Evolutionary conservation across 2,888 invertebrate genomes (phyloP).

Genomic region (Nomada fabriciana): DNA sequence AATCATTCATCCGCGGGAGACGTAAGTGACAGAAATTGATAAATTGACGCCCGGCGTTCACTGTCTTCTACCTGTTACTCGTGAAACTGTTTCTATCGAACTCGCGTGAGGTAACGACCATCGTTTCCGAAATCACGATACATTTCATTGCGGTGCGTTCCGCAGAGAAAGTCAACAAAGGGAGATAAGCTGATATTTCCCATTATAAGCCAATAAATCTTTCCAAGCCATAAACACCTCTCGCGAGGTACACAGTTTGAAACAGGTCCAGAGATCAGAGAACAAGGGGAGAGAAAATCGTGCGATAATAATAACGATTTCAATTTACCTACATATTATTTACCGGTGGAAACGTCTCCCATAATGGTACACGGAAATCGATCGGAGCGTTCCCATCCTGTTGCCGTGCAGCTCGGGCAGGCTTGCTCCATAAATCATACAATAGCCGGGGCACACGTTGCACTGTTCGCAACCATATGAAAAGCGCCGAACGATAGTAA

Average conservation of each 20-base stretch:
- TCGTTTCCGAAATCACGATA: neutral
- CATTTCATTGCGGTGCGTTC: neutral
- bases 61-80: no score
- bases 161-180: neutral
- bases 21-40: neutral
- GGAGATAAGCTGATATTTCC: neutral
- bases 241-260: neutral
- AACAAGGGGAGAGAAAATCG: neutral
- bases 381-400: slow-evolving; percentile 32
- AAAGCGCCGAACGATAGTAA: slow-evolving; percentile 22
- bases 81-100: no score
- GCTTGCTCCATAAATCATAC: slow-evolving; percentile 41
- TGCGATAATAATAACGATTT: slow-evolving; percentile 23
- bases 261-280: neutral
- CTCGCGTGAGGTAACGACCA: neutral
- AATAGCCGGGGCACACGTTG: neutral
- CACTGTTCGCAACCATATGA: neutral
- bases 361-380: slow-evolving; percentile 33
- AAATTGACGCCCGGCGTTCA: neutral
- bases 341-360: slow-evolving; percentile 2
- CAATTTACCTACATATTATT: slow-evolving; percentile 30
- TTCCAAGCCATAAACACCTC: neutral
- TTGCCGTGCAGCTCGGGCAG: neutral
- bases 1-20: slow-evolving; percentile 38
- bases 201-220: neutral